Conservation (phyloP, 37 sponge, comb jelly and placozoan species). For the Haliclona indistincta region DNA sequence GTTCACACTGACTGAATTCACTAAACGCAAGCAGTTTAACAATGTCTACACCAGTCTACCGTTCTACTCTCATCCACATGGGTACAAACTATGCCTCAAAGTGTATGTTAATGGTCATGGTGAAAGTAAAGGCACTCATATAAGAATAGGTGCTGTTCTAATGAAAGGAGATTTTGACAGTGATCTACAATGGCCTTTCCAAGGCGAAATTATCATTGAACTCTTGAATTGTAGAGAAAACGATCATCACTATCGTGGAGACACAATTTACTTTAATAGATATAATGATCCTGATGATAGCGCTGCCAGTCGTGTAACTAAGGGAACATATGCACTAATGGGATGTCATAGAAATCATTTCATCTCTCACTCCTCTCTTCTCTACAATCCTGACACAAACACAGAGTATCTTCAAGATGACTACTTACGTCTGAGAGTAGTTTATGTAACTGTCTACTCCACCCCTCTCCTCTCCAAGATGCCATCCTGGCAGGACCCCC, state of each 20-base stretch:
- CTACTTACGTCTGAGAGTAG: background rate
- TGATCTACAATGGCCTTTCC: background rate
- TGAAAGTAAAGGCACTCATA: background rate
- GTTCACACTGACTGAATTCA: background rate
- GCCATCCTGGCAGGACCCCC: too few species aligned
- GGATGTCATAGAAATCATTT: background rate
- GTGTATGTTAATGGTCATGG: background rate
- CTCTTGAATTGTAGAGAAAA: constrained; percentile 5
- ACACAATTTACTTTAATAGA: constrained; percentile 1
- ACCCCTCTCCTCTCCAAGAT: too few species aligned
- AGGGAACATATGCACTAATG: background rate
- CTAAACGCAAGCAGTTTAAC: background rate
- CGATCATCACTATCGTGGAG: background rate
- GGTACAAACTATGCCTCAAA: background rate
- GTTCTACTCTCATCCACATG: background rate
- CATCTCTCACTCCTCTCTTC: background rate
- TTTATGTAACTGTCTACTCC: background rate
- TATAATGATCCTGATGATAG: background rate
- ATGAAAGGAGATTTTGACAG: background rate
- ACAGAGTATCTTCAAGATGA: constrained; percentile 13
- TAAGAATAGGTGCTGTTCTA: background rate
- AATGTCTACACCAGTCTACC: background rate
- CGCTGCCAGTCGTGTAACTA: background rate
- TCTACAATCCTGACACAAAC: background rate
- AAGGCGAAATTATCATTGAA: background rate